Evolutionary conservation across 2,797 vertebrate genomes (phyloP).

Genomic region (Microctenopoma steveboyesi): DNA sequence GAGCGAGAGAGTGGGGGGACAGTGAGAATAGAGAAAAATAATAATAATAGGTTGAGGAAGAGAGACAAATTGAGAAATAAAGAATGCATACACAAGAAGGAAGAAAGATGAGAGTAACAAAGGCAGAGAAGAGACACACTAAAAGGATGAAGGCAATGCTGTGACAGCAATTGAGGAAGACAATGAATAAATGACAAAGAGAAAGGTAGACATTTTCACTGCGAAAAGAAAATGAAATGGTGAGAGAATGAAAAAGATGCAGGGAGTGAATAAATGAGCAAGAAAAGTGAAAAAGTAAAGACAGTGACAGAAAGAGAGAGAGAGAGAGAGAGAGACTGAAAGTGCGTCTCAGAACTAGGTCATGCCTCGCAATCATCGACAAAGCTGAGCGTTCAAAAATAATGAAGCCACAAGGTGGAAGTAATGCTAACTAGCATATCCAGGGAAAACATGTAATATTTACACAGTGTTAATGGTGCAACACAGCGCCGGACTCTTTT

Average conservation of each 20-base stretch:
- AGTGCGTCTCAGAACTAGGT: constrained; percentile 78
- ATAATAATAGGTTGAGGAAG: constrained; percentile 67
- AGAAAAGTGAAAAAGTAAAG: constrained; percentile 66
- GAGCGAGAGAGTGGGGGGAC: not conserved
- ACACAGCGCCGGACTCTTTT: constrained; percentile 65
- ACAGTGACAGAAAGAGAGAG: constrained; percentile 33
- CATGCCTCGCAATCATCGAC: constrained; percentile 72
- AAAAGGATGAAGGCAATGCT: constrained; percentile 56
- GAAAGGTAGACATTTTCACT: constrained; percentile 36
- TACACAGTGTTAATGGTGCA: constrained; percentile 75
- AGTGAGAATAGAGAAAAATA: constrained; percentile 56
- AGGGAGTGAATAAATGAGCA: constrained; percentile 57
- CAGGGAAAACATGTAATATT: constrained; percentile 81
- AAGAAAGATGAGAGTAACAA: constrained; percentile 43
- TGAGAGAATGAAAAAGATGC: constrained; percentile 33
- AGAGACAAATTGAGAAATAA: constrained; percentile 70
- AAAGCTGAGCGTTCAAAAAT: constrained; percentile 78
- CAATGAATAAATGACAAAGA: constrained; percentile 73
- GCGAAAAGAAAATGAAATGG: constrained; percentile 56
- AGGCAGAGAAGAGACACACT: constrained; percentile 37
- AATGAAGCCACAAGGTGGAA: constrained; percentile 82
- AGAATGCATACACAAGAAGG: constrained; percentile 65
- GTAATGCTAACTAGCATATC: constrained; percentile 81
- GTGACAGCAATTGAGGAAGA: constrained; percentile 67
- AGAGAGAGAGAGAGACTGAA: constrained; percentile 25